These are phyloP conservation scores for Marisa cornuarietis DNA, from an alignment of 1,140 invertebrate species.

Conservation along the genomic window DNA sequence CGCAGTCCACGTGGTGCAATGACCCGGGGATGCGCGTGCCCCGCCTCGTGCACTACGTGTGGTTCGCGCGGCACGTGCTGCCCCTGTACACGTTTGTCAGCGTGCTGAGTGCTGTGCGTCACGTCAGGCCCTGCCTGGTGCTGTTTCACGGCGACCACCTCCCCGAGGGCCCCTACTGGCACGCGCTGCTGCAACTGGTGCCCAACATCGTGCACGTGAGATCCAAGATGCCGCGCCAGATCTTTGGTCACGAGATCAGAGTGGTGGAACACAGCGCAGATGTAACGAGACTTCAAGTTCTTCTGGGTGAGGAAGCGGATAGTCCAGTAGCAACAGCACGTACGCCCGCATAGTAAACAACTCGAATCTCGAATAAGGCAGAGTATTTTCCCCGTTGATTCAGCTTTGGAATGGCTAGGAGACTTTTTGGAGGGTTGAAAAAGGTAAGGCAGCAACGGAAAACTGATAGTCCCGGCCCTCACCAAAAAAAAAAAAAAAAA, in stretches of 20 bases:
- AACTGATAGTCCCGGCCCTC: too few species aligned
- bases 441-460: too few species aligned
- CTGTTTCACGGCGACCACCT: slow-evolving; percentile 28
- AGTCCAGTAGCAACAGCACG: too few species aligned
- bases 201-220: slow-evolving; percentile 34
- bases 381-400: too few species aligned
- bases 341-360: too few species aligned
- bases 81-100: slow-evolving; percentile 17
- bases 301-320: slow-evolving; percentile 34
- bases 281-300: slow-evolving; percentile 33
- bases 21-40: background rate
- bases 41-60: slow-evolving; percentile 17
- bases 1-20: background rate
- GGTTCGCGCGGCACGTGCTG: slow-evolving; percentile 9
- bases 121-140: slow-evolving; percentile 33
- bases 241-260: slow-evolving; percentile 31
- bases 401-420: too few species aligned
- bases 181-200: slow-evolving; percentile 22
- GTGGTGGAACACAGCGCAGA: slow-evolving; percentile 41
- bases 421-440: too few species aligned
- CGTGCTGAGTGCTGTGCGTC: slow-evolving; percentile 14
- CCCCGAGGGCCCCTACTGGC: slow-evolving; percentile 35
- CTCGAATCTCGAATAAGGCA: too few species aligned
- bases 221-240: slow-evolving; percentile 27
- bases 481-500: too few species aligned